Evolutionary conservation across 2,888 invertebrate species (phyloP).

Genomic region (Julus scanicus): DNA sequence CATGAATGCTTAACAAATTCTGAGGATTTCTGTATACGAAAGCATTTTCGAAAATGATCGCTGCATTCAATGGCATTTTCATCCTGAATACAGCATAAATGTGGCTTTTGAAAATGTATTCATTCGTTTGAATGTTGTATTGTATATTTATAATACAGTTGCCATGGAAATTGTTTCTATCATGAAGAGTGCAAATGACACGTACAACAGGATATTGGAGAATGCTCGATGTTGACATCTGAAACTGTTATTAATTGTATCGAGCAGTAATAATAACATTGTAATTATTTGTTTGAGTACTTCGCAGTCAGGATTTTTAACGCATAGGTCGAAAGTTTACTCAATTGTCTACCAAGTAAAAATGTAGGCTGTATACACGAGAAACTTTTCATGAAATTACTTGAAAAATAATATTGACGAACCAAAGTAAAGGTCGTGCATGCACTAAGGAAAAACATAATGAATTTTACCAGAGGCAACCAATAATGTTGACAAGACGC

Average conservation of each 20-base stretch:
- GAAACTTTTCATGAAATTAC: background rate
- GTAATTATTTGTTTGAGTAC: slow-evolving; percentile 6
- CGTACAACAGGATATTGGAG: slow-evolving; percentile 11
- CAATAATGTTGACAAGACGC: background rate
- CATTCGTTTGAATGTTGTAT: background rate
- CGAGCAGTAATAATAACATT: slow-evolving; percentile 33
- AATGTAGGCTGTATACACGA: background rate
- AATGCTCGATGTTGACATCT: slow-evolving; percentile 22
- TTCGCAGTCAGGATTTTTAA: background rate
- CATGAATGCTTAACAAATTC: no score
- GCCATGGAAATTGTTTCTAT: slow-evolving; percentile 33
- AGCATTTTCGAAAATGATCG: no score
- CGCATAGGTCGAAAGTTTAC: slow-evolving; percentile 17
- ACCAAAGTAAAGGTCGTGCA: background rate
- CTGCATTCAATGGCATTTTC: no score
- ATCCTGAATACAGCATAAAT: background rate
- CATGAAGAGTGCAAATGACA: slow-evolving; percentile 21
- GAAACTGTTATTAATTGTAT: slow-evolving; percentile 2
- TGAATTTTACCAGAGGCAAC: background rate
- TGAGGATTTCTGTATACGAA: no score
- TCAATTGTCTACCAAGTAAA: background rate
- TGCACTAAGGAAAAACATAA: background rate
- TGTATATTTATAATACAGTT: background rate
- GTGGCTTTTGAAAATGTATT: background rate
- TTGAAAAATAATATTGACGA: background rate